phyloP scores from a whole-genome alignment of 1,140 invertebrate species.

The Pachypeltis micranthus region DNA sequence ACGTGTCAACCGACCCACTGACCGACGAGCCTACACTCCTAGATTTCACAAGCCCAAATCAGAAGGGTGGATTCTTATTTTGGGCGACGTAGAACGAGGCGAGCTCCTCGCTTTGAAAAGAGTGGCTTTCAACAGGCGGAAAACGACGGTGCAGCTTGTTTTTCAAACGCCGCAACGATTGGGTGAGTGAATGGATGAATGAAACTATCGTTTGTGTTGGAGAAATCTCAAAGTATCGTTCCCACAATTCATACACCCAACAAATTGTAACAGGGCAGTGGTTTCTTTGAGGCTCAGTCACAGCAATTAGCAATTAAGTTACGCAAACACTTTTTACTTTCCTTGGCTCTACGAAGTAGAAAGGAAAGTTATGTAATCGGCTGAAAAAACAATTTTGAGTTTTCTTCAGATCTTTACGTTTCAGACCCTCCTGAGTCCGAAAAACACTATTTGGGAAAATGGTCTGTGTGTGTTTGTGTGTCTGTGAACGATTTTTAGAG shows the following conservation, averaged over 20 bases:
- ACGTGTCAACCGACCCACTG: slow-evolving; percentile 36
- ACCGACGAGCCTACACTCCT: slow-evolving; percentile 58
- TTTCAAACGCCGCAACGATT: slow-evolving; percentile 48
- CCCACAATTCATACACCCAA: background rate
- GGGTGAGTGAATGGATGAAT: slow-evolving; percentile 35
- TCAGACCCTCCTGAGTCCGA: too few species aligned
- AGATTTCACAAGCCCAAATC: slow-evolving; percentile 86
- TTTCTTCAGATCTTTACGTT: too few species aligned
- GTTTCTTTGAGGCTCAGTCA: too few species aligned
- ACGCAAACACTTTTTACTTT: too few species aligned
- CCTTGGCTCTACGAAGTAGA: too few species aligned
- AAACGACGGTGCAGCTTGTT: slow-evolving; percentile 41
- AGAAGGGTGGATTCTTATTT: slow-evolving; percentile 86
- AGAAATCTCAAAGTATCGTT: background rate
- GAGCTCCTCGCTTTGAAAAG: slow-evolving; percentile 85
- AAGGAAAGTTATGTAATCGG: too few species aligned
- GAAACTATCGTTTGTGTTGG: background rate
- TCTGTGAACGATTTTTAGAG: too few species aligned
- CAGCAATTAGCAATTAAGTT: too few species aligned
- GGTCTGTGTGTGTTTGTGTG: too few species aligned
- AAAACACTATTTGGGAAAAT: too few species aligned
- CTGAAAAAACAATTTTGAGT: too few species aligned
- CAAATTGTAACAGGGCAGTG: background rate
- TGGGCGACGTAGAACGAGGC: slow-evolving; percentile 56
- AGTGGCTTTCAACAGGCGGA: slow-evolving; percentile 37